A percentile compares a stretch with the other conserved stretches of the same genome.
These are phyloP conservation scores for Panzeria rudis DNA, from an alignment of 2,888 invertebrate genomes.

Conservation along the genomic window DNA sequence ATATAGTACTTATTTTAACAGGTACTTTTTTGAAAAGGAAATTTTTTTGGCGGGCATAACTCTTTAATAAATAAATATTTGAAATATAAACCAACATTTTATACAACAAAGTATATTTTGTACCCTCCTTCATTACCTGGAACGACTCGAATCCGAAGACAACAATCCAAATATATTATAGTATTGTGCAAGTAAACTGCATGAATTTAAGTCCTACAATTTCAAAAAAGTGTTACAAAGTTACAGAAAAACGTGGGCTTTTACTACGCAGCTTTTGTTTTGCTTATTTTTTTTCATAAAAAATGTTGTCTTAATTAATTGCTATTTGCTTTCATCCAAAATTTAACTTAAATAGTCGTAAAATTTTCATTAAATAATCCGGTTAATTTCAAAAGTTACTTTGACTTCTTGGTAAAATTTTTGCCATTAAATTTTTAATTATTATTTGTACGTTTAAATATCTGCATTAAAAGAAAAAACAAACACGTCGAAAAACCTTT, in stretches of 20 bases:
- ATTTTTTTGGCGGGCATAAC: too few species aligned
- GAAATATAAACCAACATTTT: background rate
- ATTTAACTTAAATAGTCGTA: background rate
- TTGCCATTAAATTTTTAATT: conserved; percentile 48
- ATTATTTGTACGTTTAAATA: conserved; percentile 18
- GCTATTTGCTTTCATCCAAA: background rate
- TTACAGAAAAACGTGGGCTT: background rate
- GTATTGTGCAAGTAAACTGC: too few species aligned
- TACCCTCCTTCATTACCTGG: too few species aligned
- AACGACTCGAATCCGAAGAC: too few species aligned
- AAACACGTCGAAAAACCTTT: conserved; percentile 18
- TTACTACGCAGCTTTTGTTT: background rate
- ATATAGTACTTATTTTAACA: too few species aligned
- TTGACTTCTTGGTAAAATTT: conserved; percentile 19
- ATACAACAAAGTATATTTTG: background rate
- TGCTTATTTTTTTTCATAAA: background rate
- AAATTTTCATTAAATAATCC: conserved; percentile 4
- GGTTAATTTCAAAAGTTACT: background rate
- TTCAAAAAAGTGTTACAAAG: too few species aligned
- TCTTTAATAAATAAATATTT: too few species aligned
- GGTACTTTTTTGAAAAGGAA: too few species aligned
- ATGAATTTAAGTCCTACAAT: too few species aligned
- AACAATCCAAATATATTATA: too few species aligned
- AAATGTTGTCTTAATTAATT: background rate
- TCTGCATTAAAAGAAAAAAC: background rate